phyloP scores from a whole-genome alignment of 2,797 vertebrate species.

The Allobates femoralis region DNA sequence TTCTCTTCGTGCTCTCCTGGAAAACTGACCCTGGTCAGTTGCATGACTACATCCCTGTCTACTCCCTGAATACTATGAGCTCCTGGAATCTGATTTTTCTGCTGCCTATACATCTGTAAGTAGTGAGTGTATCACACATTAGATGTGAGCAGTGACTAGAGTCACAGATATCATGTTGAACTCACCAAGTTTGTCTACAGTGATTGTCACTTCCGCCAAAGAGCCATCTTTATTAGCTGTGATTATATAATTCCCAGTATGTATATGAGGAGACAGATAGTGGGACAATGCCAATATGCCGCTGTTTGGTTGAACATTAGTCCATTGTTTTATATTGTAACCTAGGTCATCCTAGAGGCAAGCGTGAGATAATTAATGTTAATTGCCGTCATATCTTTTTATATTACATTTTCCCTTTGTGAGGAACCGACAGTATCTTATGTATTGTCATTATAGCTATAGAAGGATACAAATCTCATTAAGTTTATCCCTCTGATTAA shows the following conservation, averaged over 20 bases:
- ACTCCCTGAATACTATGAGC: no score
- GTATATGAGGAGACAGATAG: background rate
- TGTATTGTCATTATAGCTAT: no score
- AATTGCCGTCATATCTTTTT: background rate
- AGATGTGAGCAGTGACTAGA: no score
- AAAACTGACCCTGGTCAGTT: no score
- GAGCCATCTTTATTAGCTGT: background rate
- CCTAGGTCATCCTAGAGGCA: background rate
- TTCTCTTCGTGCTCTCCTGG: no score
- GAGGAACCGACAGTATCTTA: background rate
- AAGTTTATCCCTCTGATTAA: no score
- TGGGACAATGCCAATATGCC: slow-evolving; percentile 65
- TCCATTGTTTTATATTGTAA: slow-evolving; percentile 46
- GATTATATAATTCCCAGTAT: slow-evolving; percentile 62
- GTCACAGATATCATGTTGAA: background rate
- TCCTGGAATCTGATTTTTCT: no score
- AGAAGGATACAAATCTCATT: no score
- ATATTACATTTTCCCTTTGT: background rate
- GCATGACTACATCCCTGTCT: no score
- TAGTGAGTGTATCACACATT: no score
- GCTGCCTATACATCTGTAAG: no score
- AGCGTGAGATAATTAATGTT: rapidly evolving
- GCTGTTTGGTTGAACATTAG: background rate
- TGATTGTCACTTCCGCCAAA: slow-evolving; percentile 8
- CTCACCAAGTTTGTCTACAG: slow-evolving; percentile 46